Percentiles rank a stretch among this genome's conserved stretches.
These are phyloP conservation scores for Linurgus olivaceus DNA, from an alignment of 2,797 vertebrate genomes.

Conservation along the genomic window DNA sequence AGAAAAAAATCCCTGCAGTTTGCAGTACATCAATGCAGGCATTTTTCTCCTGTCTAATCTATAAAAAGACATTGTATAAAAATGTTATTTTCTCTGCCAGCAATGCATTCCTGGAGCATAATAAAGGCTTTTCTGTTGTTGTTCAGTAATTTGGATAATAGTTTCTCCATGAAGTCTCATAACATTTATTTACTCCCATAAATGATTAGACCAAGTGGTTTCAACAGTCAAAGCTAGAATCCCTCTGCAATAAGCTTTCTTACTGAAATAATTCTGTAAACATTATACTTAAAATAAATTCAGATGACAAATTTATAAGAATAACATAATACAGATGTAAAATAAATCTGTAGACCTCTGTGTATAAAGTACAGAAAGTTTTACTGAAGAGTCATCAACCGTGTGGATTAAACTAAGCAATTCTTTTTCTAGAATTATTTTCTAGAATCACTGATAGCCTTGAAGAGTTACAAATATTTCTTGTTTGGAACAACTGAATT, in stretches of 20 bases:
- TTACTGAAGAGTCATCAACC: neutral
- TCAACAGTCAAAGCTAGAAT: slow-evolving; percentile 28
- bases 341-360: neutral
- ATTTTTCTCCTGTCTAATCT: slow-evolving; percentile 72
- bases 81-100: slow-evolving; percentile 71
- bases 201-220: slow-evolving; percentile 53
- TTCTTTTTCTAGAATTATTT: neutral
- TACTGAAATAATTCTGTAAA: slow-evolving; percentile 36
- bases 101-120: slow-evolving; percentile 68
- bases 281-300: slow-evolving; percentile 22
- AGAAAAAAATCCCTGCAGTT: slow-evolving; percentile 63
- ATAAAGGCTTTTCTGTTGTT: slow-evolving; percentile 67
- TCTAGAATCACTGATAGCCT: neutral
- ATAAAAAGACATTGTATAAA: slow-evolving; percentile 77
- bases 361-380: neutral
- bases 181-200: slow-evolving; percentile 75
- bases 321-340: neutral
- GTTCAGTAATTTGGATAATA: slow-evolving; percentile 75
- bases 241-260: slow-evolving; percentile 21
- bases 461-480: neutral
- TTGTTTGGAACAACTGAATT: neutral
- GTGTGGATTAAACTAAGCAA: neutral
- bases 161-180: slow-evolving; percentile 70
- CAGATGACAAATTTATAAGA: slow-evolving; percentile 12
- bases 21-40: slow-evolving; percentile 69